Percentiles rank a stretch among this genome's conserved stretches.
These are phyloP conservation scores for Pithys albifrons DNA, from an alignment of 2,113 vertebrate genomes.

Conservation along the genomic window DNA sequence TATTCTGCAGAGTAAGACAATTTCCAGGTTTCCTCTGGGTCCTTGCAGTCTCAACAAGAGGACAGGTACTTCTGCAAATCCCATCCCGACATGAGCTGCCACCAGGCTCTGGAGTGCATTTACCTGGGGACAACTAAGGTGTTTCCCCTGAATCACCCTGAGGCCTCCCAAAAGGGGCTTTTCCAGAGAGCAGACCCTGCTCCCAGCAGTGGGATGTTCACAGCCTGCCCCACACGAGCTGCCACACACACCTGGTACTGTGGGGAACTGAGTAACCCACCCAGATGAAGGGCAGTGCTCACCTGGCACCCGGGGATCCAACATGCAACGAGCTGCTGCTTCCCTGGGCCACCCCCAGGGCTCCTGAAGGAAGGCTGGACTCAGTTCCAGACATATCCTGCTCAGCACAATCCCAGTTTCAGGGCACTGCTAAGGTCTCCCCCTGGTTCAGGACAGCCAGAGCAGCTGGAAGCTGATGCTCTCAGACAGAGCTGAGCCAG, in stretches of 20 bases:
- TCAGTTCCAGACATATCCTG: rapidly evolving
- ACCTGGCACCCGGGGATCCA: background rate
- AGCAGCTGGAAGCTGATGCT: background rate
- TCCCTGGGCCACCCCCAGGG: background rate
- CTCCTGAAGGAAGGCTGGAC: background rate
- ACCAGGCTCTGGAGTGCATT: background rate
- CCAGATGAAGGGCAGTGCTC: background rate
- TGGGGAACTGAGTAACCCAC: background rate
- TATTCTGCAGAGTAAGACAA: background rate
- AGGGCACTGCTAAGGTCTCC: background rate
- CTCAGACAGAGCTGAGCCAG: background rate
- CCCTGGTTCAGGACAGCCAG: background rate
- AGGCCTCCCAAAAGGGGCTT: background rate
- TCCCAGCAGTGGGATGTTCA: background rate
- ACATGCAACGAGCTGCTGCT: background rate
- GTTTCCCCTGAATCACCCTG: background rate
- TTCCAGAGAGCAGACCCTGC: background rate
- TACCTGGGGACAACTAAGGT: background rate
- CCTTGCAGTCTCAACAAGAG: background rate
- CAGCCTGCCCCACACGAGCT: background rate
- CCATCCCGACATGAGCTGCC: background rate
- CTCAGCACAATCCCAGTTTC: background rate
- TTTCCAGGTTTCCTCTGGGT: background rate
- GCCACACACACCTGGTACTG: background rate
- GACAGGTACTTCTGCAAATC: background rate